Base-by-base conservation (phyloP, 2,113 vertebrate species). In the Bubo blakistoni region DNA sequence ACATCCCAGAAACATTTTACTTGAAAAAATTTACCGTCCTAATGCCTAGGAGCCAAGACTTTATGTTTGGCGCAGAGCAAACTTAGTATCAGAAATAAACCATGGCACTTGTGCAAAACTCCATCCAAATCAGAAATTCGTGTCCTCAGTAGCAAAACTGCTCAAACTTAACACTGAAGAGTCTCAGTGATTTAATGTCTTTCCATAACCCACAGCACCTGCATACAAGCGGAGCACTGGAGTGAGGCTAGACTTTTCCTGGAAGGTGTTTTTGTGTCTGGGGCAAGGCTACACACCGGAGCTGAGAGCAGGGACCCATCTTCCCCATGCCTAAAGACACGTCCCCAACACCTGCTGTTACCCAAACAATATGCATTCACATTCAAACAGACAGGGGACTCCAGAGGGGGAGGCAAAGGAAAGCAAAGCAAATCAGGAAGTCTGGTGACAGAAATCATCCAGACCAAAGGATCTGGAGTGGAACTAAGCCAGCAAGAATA, bases 401-500 rank as follows among this genome's bases (percentile, higher is more conserved):
- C 51, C 38, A 63, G 18, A 77, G 59, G 13, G 7, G 46, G 38
- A 86, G 19, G 54, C 51, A 87, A 77, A 91, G 81, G 25, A 90
- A 91, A 92, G 86, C 3, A 4, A 80, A 86, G 86, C n/a, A 92
- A 95, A 88, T 77, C 83, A 92, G 77, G 89, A 94, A 93, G 74
- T 74, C 61, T 90, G 81, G 57, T 76, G 44, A 93, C 92, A 95
- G 73, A 87, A 88, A 85, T 44, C 58, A 90, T 44, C 57, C 90
- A 76, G 62, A 85, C 78, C 88, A 82, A 90, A 95, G 44, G 92
- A 85, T 47, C 70, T 86, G 55, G 36, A 78, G 81, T 92, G 88
- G 92, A 97, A 95, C 79, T 88, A 88, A 92, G 88, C 88, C 92
- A 96, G 52, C 24, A 81, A 89, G 89, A 91, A 95, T 52, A 52